These are phyloP conservation scores for Leptopilina boulardi DNA, from an alignment of 1,140 invertebrate species.

Conservation along the genomic window DNA sequence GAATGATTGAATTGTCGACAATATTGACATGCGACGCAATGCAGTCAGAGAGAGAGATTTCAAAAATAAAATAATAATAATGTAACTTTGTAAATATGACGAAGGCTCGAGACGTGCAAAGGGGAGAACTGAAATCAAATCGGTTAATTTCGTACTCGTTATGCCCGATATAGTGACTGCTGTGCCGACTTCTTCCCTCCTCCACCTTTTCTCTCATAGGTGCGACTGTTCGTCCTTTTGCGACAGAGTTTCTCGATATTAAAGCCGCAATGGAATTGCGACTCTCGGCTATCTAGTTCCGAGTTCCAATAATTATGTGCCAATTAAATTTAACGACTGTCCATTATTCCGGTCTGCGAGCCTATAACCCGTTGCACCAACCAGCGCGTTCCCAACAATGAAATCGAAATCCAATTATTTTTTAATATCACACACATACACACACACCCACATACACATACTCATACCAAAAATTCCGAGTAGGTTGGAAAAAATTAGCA, in stretches of 20 bases:
- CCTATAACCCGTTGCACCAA: constrained; percentile 26
- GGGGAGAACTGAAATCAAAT: constrained; percentile 38
- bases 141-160: constrained; percentile 51
- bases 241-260: constrained; percentile 54
- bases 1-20: constrained; percentile 35
- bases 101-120: constrained; percentile 22
- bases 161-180: no score
- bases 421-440: constrained; percentile 66
- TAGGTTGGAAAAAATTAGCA: no score
- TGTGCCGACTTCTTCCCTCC: constrained; percentile 40
- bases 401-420: constrained; percentile 68
- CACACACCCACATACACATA: no score
- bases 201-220: background rate
- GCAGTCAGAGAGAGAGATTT: background rate
- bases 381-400: constrained; percentile 56
- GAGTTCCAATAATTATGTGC: constrained; percentile 66
- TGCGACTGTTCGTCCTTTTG: background rate
- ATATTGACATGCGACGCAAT: constrained; percentile 41
- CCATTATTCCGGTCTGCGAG: constrained; percentile 64
- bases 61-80: no score
- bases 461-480: no score
- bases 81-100: background rate
- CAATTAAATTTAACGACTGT: constrained; percentile 71
- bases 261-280: constrained; percentile 57
- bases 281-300: constrained; percentile 53